Evolutionary conservation across 1,140 invertebrate genomes (phyloP), one percentile per base, ranked within the genome.

Genomic region (Nylanderia fulva): DNA sequence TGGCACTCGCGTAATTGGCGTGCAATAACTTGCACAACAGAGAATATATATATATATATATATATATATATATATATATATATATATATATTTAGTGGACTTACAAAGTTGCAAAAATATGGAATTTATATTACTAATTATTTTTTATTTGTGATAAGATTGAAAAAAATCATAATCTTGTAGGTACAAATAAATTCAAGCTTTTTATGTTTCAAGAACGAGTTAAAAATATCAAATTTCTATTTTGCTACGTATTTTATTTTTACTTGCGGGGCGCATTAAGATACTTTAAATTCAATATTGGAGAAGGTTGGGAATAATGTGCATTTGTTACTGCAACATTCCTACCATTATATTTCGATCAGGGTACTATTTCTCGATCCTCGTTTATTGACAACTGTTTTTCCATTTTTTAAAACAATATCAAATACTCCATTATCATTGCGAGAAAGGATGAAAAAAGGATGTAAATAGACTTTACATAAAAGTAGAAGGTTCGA

Each of bases 401-500:
- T 74, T 54, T n/a, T 56, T 52, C 39, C 58, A 74, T 74, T 54
- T 74, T 45, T 33, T 39, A 27, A 79, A 68, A 39, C 21, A 54
- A 79, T 54, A 68, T 68, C 33, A 68, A 8, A 68, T 54, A 21
- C 18, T 72, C 52, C 74, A 24, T 4, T 48, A 6, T n/a, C 18
- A 27, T 60, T 5, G 13, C 13, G 24, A n/a, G 21, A 21, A 18
- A 56, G 36, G 39, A 72, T 18, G 24, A 82, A 45, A 48, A 39
- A 29, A 36, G 36, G 21, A 54, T 60, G 39, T 39, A 27, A 42
- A 72, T 48, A 61, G 52, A 45, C 72, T 74, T 39, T 61, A 36
- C n/a, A n/a, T 61, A 9, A 36, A 83, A 74, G 60, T 45, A 42
- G 2, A 56, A 63, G 76, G 27, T 61, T 61, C 54, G n/a, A 75